Conservation (phyloP, 2,797 vertebrate species). For the Gymnothorax javanicus region DNA sequence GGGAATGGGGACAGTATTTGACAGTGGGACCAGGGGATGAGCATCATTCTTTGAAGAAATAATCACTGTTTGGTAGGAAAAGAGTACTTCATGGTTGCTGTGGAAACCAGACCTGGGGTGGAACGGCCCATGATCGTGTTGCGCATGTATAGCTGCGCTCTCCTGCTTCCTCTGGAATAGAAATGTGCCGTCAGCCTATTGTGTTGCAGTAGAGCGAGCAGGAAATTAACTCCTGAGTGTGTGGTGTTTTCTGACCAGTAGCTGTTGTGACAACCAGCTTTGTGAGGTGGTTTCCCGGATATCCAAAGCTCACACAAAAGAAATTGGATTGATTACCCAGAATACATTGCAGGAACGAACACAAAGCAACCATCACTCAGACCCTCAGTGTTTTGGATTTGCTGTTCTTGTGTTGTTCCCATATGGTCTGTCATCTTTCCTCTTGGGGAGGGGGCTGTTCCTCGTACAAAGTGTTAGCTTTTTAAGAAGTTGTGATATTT, state of each 20-base stretch:
- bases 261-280: background rate
- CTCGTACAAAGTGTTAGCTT: no score
- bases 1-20: constrained; percentile 9
- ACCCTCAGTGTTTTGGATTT: background rate
- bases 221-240: background rate
- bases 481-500: background rate
- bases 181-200: constrained; percentile 19
- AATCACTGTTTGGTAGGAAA: constrained; percentile 15
- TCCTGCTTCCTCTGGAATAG: background rate
- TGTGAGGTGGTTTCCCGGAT: background rate
- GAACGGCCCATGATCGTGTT: background rate
- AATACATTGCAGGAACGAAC: background rate
- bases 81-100: constrained; percentile 34
- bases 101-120: constrained; percentile 34
- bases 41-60: constrained; percentile 27
- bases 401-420: background rate
- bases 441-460: no score
- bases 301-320: background rate
- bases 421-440: background rate
- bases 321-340: background rate
- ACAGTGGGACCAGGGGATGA: constrained; percentile 31
- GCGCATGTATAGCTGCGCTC: constrained; percentile 25
- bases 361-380: background rate
- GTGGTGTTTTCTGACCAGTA: background rate
- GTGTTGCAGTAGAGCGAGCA: background rate